Evolutionary conservation across 2,888 invertebrate species (phyloP).

Genomic region (Augiades crinisus): DNA sequence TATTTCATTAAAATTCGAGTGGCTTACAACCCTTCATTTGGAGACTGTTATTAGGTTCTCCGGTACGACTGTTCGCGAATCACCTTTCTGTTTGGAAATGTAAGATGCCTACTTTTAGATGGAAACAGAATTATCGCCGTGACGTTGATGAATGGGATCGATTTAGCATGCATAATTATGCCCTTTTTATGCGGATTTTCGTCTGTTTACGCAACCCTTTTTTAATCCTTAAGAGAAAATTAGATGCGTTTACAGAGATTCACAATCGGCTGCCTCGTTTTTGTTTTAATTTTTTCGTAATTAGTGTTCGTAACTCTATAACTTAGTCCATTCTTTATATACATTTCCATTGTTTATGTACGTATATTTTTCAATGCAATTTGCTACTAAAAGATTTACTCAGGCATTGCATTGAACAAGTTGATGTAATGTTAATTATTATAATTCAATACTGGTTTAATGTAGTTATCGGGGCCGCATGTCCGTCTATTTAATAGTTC

Average conservation of each 20-base stretch:
- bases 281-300: neutral
- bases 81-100: constrained; percentile 35
- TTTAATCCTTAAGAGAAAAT: constrained; percentile 11
- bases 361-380: neutral
- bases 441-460: neutral
- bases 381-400: neutral
- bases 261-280: neutral
- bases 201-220: constrained; percentile 29
- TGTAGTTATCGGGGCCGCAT: neutral
- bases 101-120: constrained; percentile 49
- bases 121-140: constrained; percentile 56
- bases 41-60: constrained; percentile 57
- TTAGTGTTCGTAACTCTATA: neutral
- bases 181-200: constrained; percentile 32
- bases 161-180: constrained; percentile 41
- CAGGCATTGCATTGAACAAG: neutral
- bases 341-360: neutral
- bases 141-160: constrained; percentile 51
- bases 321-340: too few species aligned
- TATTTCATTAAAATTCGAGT: constrained; percentile 78
- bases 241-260: constrained; percentile 16
- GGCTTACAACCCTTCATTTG: constrained; percentile 74
- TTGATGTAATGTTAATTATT: neutral
- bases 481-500: neutral
- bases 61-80: constrained; percentile 62